These are phyloP conservation scores for Bos taurus DNA, from an alignment of 2,113 vertebrate species.

Conservation along the genomic window DNA sequence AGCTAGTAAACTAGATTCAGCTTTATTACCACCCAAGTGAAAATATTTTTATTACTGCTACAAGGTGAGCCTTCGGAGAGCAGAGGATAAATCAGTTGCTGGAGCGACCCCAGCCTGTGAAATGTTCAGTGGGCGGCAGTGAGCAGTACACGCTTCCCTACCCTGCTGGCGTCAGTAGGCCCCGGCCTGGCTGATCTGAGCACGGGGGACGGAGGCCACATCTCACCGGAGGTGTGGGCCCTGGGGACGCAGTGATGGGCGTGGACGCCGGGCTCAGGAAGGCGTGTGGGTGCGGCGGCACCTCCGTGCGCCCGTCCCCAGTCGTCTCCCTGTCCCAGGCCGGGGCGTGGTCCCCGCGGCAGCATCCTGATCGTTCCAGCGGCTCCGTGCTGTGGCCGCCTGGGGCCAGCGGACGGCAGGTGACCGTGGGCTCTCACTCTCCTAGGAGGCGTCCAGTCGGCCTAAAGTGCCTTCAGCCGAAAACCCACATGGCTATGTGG, in stretches of 20 bases:
- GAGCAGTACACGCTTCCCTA: fast-evolving
- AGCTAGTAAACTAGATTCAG: constrained; percentile 38
- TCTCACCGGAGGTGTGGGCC: fast-evolving
- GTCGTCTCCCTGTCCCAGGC: background rate
- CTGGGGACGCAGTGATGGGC: fast-evolving
- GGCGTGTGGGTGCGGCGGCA: fast-evolving
- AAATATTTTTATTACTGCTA: background rate
- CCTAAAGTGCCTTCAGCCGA: fast-evolving
- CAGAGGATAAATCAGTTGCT: background rate
- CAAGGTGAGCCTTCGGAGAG: background rate
- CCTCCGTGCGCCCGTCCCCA: fast-evolving
- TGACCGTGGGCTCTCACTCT: background rate
- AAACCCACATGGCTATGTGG: background rate
- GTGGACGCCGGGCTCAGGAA: fast-evolving
- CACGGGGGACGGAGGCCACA: fast-evolving
- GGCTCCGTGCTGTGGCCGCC: fast-evolving
- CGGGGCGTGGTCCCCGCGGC: fast-evolving
- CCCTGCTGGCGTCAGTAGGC: fast-evolving
- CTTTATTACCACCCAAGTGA: constrained; percentile 29
- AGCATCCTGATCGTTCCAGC: background rate
- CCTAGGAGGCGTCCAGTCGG: fast-evolving
- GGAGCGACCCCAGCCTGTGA: fast-evolving
- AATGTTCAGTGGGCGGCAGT: fast-evolving
- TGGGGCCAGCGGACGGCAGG: fast-evolving
- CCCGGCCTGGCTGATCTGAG: fast-evolving